A percentile compares a stretch with the other conserved stretches of the same genome.
These are phyloP conservation scores for Aldabrachelys gigantea DNA, from an alignment of 2,113 vertebrate species.

Conservation along the genomic window DNA sequence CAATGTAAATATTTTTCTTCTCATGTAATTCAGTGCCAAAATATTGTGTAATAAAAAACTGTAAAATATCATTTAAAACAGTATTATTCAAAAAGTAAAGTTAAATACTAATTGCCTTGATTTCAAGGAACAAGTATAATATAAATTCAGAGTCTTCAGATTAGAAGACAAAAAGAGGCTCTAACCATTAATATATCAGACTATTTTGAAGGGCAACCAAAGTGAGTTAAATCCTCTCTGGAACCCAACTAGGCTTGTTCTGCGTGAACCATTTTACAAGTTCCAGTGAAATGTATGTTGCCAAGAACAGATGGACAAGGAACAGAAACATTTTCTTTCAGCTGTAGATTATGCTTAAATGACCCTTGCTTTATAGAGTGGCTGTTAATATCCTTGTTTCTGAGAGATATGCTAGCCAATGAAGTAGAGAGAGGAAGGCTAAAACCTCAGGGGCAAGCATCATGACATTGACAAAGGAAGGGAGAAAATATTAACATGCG, in stretches of 20 bases:
- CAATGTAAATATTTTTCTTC: not conserved
- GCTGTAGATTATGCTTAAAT: constrained; percentile 55
- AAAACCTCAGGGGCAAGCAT: constrained; percentile 45
- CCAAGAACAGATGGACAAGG: constrained; percentile 73
- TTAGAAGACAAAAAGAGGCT: not conserved
- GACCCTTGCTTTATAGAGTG: constrained; percentile 64
- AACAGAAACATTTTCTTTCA: constrained; percentile 75
- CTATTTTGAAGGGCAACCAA: not conserved
- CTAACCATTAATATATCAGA: not conserved
- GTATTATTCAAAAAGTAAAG: not conserved
- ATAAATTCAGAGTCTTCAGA: not conserved
- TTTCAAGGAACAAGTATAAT: not conserved
- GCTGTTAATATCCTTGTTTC: constrained; percentile 61
- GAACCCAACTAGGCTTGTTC: constrained; percentile 39
- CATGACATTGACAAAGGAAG: constrained; percentile 25
- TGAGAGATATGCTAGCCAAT: constrained; percentile 53
- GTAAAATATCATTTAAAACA: not conserved
- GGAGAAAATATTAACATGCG: not conserved
- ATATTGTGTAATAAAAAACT: not conserved
- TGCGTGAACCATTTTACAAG: constrained; percentile 47
- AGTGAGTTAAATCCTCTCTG: constrained; percentile 23
- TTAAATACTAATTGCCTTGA: constrained; percentile 7
- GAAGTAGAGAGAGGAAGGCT: constrained; percentile 31
- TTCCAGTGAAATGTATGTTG: constrained; percentile 60
- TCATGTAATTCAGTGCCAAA: not conserved